Conservation (phyloP, 2,888 invertebrate genomes). For the Eilema griseolum region DNA sequence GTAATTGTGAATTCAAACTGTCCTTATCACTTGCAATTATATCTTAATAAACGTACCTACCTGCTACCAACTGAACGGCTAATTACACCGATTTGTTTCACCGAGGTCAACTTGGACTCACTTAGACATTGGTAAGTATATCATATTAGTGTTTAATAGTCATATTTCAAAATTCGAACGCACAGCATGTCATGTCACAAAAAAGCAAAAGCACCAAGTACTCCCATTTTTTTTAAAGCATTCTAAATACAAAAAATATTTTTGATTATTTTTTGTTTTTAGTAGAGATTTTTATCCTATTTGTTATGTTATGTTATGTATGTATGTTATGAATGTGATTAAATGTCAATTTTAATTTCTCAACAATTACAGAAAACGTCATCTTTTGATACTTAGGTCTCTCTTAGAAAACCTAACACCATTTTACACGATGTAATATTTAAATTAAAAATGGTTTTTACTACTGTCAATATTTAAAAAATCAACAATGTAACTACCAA, state of each 20-base stretch:
- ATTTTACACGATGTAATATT: no score
- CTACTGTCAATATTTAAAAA: neutral
- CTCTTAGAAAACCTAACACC: no score
- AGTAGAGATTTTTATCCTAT: no score
- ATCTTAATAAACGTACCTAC: conserved; percentile 26
- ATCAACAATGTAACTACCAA: no score
- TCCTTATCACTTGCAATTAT: conserved; percentile 38
- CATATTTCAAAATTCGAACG: neutral
- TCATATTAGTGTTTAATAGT: neutral
- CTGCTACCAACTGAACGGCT: conserved; percentile 19
- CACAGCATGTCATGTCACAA: neutral
- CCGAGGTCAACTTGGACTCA: conserved; percentile 21
- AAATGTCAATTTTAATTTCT: neutral
- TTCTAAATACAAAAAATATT: no score
- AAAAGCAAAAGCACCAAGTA: neutral
- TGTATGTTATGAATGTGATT: no score
- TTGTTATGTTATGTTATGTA: no score
- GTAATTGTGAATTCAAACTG: conserved; percentile 31
- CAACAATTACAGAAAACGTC: neutral
- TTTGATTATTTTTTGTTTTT: no score
- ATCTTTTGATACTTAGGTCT: no score
- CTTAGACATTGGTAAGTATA: conserved; percentile 2
- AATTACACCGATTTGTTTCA: conserved; percentile 25
- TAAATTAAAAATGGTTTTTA: no score
- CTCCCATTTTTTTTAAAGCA: no score